Conservation (phyloP, 92 coral and sea anemone genomes). For the Chrysogorgia sp. region DNA sequence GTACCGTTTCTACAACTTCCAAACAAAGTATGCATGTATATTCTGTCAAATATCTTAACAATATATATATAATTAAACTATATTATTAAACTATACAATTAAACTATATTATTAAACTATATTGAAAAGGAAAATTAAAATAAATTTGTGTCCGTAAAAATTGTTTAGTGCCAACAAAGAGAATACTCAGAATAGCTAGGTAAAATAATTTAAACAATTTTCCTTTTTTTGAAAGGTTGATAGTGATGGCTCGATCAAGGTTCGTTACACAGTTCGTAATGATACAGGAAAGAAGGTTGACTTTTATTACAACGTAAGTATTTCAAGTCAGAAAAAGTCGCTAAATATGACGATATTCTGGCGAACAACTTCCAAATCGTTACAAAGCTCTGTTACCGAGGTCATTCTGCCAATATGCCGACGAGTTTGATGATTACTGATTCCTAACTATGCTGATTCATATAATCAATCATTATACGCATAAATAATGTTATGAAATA, state of each 20-base stretch:
- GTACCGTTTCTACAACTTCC: too few species aligned
- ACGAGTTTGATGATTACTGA: neutral
- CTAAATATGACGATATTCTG: neutral
- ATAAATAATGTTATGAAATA: too few species aligned
- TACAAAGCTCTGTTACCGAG: neutral
- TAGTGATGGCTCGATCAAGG: constrained; percentile 9
- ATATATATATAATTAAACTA: too few species aligned
- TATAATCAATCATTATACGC: too few species aligned
- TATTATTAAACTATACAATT: too few species aligned
- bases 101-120: too few species aligned
- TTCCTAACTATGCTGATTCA: neutral
- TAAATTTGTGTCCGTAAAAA: too few species aligned
- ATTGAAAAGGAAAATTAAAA: too few species aligned
- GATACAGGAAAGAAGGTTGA: constrained; percentile 21
- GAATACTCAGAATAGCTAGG: neutral
- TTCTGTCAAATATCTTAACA: too few species aligned
- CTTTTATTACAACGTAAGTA: constrained; percentile 38
- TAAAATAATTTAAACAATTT: neutral
- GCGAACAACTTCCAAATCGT: neutral
- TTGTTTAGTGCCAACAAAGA: too few species aligned
- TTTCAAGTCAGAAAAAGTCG: neutral
- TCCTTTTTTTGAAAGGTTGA: constrained; percentile 1
- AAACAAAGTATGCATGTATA: too few species aligned
- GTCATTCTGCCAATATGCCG: too few species aligned
- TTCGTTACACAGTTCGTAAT: constrained; percentile 33